Percentiles rank a stretch among this genome's conserved stretches.
phyloP scores from a whole-genome alignment of 2,797 vertebrate species.

The Tragopan temminckii region DNA sequence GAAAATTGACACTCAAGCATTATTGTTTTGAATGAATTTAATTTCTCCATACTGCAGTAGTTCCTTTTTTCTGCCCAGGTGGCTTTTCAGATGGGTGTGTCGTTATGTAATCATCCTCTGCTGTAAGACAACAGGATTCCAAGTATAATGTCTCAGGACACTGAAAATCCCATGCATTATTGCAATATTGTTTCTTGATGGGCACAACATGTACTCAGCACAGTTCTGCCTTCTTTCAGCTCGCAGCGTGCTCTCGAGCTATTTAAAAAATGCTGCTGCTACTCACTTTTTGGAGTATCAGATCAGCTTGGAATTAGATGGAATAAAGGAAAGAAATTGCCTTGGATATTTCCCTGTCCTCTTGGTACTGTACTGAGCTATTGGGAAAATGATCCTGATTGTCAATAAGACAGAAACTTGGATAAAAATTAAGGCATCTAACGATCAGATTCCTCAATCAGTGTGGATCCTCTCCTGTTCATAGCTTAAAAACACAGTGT shows the following conservation, averaged over 20 bases:
- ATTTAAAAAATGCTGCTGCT: not conserved
- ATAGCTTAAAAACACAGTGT: not conserved
- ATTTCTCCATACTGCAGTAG: not conserved
- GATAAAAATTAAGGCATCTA: not conserved
- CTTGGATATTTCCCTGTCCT: not conserved
- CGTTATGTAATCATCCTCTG: not conserved
- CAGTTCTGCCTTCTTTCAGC: not conserved
- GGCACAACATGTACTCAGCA: not conserved
- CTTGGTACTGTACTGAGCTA: not conserved
- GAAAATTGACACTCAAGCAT: not conserved
- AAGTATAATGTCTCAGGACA: not conserved
- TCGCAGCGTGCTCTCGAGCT: not conserved
- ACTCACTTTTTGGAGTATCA: not conserved
- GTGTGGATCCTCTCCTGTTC: not conserved
- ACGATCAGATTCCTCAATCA: not conserved
- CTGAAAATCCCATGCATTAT: not conserved
- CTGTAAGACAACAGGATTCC: not conserved
- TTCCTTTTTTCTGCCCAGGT: not conserved
- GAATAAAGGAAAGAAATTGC: not conserved
- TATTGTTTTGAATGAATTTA: not conserved
- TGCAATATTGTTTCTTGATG: not conserved
- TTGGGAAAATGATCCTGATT: not conserved
- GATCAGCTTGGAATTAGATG: not conserved
- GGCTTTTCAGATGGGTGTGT: not conserved
- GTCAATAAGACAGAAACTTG: not conserved